Conservation (phyloP, 92 coral and sea anemone genomes). For the Umimayanthus kanabou region DNA sequence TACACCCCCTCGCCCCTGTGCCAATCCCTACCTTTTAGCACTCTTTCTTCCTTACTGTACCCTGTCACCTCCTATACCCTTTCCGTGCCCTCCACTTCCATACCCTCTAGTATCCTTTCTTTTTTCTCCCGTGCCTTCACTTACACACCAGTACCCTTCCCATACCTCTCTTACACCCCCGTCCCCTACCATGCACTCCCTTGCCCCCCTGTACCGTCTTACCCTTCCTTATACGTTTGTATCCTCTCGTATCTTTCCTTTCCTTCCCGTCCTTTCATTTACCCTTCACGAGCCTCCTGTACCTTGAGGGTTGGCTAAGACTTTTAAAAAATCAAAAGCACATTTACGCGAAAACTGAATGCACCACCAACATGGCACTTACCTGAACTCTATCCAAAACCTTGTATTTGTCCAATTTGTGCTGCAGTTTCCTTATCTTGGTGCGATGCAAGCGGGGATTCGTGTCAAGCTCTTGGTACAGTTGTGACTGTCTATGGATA, state of each 20-base stretch:
- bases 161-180: conserved; percentile 4
- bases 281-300: neutral
- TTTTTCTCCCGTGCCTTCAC: neutral
- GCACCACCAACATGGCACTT: neutral
- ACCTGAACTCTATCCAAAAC: conserved; percentile 16
- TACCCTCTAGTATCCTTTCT: neutral
- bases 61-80: conserved; percentile 2
- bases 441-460: conserved; percentile 16
- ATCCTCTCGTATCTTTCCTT: too few species aligned
- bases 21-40: neutral
- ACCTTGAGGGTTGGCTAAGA: neutral
- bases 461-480: conserved; percentile 19
- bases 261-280: neutral
- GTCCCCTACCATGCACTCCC: neutral
- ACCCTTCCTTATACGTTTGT: too few species aligned
- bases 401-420: conserved; percentile 10
- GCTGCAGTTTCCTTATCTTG: conserved; percentile 3
- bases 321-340: neutral
- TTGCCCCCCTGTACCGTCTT: too few species aligned
- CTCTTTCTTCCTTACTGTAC: conserved; percentile 16
- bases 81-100: neutral
- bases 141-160: neutral
- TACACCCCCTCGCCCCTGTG: neutral
- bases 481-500: neutral
- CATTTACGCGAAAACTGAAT: neutral